Evolutionary conservation across 2,113 vertebrate genomes (phyloP).

Genomic region (Chaenocephalus aceratus): DNA sequence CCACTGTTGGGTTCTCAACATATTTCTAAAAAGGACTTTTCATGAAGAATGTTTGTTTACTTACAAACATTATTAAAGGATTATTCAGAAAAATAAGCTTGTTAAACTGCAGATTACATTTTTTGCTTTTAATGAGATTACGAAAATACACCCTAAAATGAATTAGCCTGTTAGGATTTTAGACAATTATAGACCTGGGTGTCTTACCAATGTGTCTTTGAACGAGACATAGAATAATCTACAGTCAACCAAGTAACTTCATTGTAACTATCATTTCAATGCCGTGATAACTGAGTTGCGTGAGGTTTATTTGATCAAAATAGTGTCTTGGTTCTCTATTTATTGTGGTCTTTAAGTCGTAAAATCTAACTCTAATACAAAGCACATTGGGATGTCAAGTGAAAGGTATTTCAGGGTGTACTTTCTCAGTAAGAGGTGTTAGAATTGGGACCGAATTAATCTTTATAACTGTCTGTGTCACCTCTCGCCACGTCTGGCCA

Average conservation of each 20-base stretch:
- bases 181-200: no score
- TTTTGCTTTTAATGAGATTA: background rate
- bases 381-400: background rate
- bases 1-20: background rate
- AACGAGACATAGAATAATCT: no score
- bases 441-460: conserved; percentile 55
- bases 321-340: background rate
- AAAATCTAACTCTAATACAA: background rate
- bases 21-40: background rate
- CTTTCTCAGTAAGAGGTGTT: conserved; percentile 44
- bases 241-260: no score
- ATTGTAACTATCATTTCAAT: no score
- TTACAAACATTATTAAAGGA: background rate
- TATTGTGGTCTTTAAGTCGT: background rate
- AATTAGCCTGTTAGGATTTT: background rate
- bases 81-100: background rate
- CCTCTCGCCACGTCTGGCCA: conserved; percentile 54
- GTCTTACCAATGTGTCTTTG: no score
- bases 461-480: conserved; percentile 52
- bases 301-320: background rate
- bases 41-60: background rate
- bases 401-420: conserved; percentile 20
- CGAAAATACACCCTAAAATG: background rate
- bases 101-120: background rate
- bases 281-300: no score